Conservation (phyloP, 2,888 invertebrate genomes). For the Eupithecia dodoneata region DNA sequence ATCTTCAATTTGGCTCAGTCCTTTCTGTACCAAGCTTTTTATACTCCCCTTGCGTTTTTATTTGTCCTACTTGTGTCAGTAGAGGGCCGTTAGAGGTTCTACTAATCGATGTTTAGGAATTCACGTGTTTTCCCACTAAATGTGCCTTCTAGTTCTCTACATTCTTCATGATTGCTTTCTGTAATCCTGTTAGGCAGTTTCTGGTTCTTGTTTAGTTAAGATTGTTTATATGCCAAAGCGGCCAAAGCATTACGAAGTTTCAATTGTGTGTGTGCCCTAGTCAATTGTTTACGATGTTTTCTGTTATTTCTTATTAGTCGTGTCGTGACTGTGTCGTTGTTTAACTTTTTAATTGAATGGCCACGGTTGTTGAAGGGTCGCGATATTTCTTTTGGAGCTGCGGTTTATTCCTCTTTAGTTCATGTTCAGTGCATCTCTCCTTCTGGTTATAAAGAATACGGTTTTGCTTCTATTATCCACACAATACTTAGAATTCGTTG, state of each 20-base stretch:
- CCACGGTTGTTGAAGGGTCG: slow-evolving; percentile 56
- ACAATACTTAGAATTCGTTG: background rate
- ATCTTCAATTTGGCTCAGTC: slow-evolving; percentile 43
- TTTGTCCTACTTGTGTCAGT: slow-evolving; percentile 5
- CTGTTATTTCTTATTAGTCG: slow-evolving; percentile 50
- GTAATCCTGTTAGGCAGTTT: slow-evolving; percentile 26
- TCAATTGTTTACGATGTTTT: slow-evolving; percentile 58
- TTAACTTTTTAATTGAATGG: slow-evolving; percentile 39
- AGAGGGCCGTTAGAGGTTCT: slow-evolving; percentile 11
- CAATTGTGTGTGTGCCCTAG: slow-evolving; percentile 60
- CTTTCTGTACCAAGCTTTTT: slow-evolving; percentile 34
- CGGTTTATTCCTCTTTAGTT: slow-evolving; percentile 27
- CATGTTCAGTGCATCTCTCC: slow-evolving; percentile 53
- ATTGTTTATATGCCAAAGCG: slow-evolving; percentile 47
- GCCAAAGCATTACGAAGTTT: slow-evolving; percentile 51
- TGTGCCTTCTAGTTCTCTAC: slow-evolving; percentile 81
- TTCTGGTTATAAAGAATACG: background rate
- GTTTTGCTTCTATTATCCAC: background rate
- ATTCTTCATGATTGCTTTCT: slow-evolving; percentile 51
- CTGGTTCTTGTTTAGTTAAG: slow-evolving; percentile 29
- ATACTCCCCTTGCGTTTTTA: slow-evolving; percentile 11
- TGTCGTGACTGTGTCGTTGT: slow-evolving; percentile 36
- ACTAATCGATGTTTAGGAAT: slow-evolving; percentile 22
- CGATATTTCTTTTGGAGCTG: slow-evolving; percentile 46
- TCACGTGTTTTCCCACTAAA: slow-evolving; percentile 68